Conservation (phyloP, 2,888 invertebrate genomes). For the Ceramica pisi region DNA sequence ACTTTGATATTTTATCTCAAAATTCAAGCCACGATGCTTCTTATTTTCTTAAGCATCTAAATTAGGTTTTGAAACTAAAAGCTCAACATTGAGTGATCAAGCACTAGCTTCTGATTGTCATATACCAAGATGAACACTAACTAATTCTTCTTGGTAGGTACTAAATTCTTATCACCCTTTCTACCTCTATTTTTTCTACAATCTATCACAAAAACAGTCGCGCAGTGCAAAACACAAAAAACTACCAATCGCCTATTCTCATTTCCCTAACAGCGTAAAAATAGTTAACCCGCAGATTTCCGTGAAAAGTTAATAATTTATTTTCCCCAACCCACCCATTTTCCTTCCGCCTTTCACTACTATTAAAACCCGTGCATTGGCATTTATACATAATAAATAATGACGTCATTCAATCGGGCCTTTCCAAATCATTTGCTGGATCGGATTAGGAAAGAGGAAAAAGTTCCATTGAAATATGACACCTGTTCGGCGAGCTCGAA, state of each 20-base stretch:
- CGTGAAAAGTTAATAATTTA: slow-evolving; percentile 50
- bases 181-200: not conserved
- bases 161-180: too few relatives aligned
- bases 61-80: not conserved
- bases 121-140: too few relatives aligned
- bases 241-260: not conserved
- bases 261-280: slow-evolving; percentile 43
- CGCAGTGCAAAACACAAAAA: not conserved
- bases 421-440: slow-evolving; percentile 78
- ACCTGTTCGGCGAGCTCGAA: slow-evolving; percentile 71
- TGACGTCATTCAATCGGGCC: slow-evolving; percentile 71
- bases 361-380: slow-evolving; percentile 51
- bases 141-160: too few relatives aligned
- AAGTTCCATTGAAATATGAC: slow-evolving; percentile 76
- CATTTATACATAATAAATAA: slow-evolving; percentile 61
- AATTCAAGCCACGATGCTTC: not conserved
- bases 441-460: slow-evolving; percentile 69
- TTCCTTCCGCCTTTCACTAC: slow-evolving; percentile 37
- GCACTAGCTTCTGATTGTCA: too few relatives aligned
- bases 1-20: not conserved
- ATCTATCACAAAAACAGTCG: not conserved
- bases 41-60: not conserved
- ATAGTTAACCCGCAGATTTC: slow-evolving; percentile 47
- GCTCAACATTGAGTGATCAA: too few relatives aligned
- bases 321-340: slow-evolving; percentile 42